Evolutionary conservation across 2,113 vertebrate genomes (phyloP), one percentile per base, ranked within the genome.

Genomic region (Chauna torquata): DNA sequence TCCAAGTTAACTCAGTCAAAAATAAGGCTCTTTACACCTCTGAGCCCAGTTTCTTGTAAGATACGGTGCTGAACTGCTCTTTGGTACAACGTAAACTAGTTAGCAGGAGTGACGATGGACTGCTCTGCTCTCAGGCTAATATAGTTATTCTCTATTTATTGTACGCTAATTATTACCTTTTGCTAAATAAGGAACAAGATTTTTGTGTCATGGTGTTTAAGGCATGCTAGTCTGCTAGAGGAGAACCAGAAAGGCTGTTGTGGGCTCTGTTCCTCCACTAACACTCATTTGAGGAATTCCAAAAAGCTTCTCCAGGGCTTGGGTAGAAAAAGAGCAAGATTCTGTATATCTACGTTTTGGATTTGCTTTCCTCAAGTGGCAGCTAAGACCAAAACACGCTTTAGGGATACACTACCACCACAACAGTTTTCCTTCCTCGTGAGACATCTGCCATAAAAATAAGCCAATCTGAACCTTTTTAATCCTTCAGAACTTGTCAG

Each of bases 121-220:
- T 45, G 71, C n/a, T 83, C 34, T 90, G 66, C 47, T 83, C 45
- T 83, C 58, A 81, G 14, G 45, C 70, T 58, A 55, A 82, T 15
- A 77, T 11, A 14, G 18, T 61, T 38, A 82, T 44, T 54, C 22
- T 3, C 19, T 66, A 12, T 40, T 57, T 36, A 44, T 5, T 68
- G 50, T 16, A 89, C 12, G 12, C 69, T 93, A 96, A 94, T 86
- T 12, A 96, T 68, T 93, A 92, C 94, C 85, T 77, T 80, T 6
- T 62, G 55, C n/a, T 83, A 81, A 93, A 55, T 28, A 96, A 88
- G 24, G 45, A 69, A 18, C 11, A 32, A 6, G 50, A 36, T 47
- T 78, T 93, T 83, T 50, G 25, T 70, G 79, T 75, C n/a, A 34
- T 3, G 6, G 25, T 0, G 0, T 40, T 95, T 45, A 92, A 83